phyloP scores from a whole-genome alignment of 2,888 invertebrate genomes.

The Cylloceria caligata region DNA sequence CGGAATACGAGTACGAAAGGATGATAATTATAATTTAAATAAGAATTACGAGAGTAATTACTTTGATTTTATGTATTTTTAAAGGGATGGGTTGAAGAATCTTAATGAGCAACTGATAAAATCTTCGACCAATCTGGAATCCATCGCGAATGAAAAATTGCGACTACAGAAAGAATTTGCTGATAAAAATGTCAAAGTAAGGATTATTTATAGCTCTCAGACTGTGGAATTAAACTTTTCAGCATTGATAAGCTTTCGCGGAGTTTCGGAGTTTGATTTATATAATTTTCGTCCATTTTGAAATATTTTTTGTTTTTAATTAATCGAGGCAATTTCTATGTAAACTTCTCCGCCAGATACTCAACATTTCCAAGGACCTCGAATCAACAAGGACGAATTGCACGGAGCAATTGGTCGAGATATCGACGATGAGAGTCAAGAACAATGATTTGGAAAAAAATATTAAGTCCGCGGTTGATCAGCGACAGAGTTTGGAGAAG shows the following conservation, averaged over 20 bases:
- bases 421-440: conserved; percentile 41
- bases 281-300: too few species aligned
- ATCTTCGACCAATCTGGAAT: conserved; percentile 31
- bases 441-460: conserved; percentile 49
- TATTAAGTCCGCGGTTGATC: too few species aligned
- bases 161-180: conserved; percentile 35
- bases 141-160: conserved; percentile 40
- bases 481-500: too few species aligned
- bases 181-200: conserved; percentile 45
- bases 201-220: too few species aligned
- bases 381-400: conserved; percentile 10
- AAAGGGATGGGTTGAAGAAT: conserved; percentile 25
- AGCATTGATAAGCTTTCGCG: too few species aligned
- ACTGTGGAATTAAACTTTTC: neutral
- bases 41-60: neutral
- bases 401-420: conserved; percentile 9
- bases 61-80: neutral
- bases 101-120: conserved; percentile 38
- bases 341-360: conserved; percentile 30
- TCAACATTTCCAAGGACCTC: conserved; percentile 44
- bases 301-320: too few species aligned
- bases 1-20: conserved; percentile 50
- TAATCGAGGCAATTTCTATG: too few species aligned
- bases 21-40: neutral
- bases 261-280: too few species aligned